Conservation (phyloP, 2,888 invertebrate species). For the Trypoxylon attenuatum region DNA sequence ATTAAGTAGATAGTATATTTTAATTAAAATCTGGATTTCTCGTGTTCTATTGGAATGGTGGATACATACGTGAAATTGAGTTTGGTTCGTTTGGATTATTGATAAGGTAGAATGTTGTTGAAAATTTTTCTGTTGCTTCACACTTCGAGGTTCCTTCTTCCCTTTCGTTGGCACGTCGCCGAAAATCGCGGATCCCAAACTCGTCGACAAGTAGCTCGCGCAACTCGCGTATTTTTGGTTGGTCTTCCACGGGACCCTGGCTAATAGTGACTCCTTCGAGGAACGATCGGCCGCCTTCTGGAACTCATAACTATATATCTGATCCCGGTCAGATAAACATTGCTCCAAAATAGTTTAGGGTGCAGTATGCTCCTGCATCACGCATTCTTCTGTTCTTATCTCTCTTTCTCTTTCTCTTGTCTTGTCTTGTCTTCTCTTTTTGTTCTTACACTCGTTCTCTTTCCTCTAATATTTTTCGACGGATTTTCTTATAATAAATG, state of each 20-base stretch:
- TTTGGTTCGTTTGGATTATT: too few relatives aligned
- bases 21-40: too few relatives aligned
- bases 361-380: background rate
- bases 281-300: conserved; percentile 71
- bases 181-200: conserved; percentile 35
- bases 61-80: too few relatives aligned
- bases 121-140: too few relatives aligned
- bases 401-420: background rate
- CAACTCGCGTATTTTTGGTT: conserved; percentile 52
- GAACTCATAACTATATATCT: conserved; percentile 71
- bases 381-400: too few relatives aligned
- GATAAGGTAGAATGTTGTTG: too few relatives aligned
- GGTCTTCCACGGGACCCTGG: conserved; percentile 36
- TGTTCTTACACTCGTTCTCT: too few relatives aligned
- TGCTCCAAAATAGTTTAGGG: conserved; percentile 56
- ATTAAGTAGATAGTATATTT: too few relatives aligned
- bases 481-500: background rate
- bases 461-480: background rate
- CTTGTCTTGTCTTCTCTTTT: background rate
- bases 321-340: conserved; percentile 70
- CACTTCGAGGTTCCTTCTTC: too few relatives aligned
- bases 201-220: conserved; percentile 37
- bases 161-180: conserved; percentile 33
- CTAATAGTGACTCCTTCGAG: conserved; percentile 67
- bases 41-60: too few relatives aligned